Evolutionary conservation across 2,113 vertebrate species (phyloP), one percentile per base, ranked within the genome.

Genomic region (Mesembrinibis cayennensis): DNA sequence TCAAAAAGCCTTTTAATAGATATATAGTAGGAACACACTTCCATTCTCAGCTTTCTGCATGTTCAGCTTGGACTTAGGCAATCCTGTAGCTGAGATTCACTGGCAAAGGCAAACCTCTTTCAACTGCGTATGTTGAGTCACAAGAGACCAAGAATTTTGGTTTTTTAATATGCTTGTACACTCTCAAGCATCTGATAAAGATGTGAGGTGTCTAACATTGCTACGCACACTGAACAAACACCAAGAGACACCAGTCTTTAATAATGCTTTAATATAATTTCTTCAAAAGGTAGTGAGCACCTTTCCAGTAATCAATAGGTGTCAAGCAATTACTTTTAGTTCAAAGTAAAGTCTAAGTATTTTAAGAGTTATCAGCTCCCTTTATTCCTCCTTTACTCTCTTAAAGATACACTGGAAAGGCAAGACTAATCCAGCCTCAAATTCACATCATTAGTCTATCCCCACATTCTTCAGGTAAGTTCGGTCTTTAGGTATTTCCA

Each of bases 111-210:
- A 80, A 85, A 47, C 45, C 11, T 56, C 1, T 4, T 72, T 79
- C 65, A 95, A 66, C 21, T 3, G 4, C 2, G 0, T 29, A 44
- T 6, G 5, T 1, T 59, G 40, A 77, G 71, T 29, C 17, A 61
- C 9, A 42, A 56, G 14, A 66, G 9, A 94, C 32, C 29, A 72
- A 67, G 4, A 82, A 55, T 45, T 16, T 29, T 42, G 38, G 55
- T 65, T 83, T 71, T 58, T 13, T 21, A 77, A 38, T 22, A 74
- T 8, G 15, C 8, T 42, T 65, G 14, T 30, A 53, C 1, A 0
- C 14, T 67, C 10, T 80, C 18, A 83, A 78, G 45, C 16, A 81
- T 36, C 52, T 59, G 58, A 86, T 80, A 47, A 59, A 77, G 26
- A 44, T 62, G 42, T 34, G 45, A 53, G 7, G 53, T 47, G 25